Percentiles rank a stretch among this genome's conserved stretches.
Conservation (phyloP, 23 tunicate species). For the Diplosoma virens region DNA sequence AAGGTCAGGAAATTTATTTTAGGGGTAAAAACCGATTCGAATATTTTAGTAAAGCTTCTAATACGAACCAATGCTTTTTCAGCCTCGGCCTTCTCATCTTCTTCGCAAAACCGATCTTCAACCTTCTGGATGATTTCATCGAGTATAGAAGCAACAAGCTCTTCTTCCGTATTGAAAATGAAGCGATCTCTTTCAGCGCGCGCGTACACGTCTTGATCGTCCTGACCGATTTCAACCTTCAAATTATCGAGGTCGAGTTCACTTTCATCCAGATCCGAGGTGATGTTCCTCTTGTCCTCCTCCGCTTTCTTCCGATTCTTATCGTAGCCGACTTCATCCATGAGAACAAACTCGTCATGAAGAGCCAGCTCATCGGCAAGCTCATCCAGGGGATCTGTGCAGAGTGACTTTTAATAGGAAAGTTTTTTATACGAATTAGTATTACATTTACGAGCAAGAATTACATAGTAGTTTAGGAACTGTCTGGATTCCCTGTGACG, state of each 20-base stretch:
- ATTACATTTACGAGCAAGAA: no score
- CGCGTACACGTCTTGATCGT: conserved; percentile 1
- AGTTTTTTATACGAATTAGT: no score
- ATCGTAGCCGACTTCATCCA: conserved; percentile 46
- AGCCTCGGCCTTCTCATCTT: no score
- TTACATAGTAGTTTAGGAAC: no score
- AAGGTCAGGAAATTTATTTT: no score
- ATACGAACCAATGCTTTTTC: no score
- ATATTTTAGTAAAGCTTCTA: no score
- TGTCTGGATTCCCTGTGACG: no score
- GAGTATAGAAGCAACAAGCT: background rate
- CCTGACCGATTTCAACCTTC: conserved; percentile 42
- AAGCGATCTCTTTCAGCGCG: background rate
- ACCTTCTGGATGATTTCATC: background rate
- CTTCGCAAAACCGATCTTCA: no score
- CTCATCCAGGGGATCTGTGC: conserved; percentile 63
- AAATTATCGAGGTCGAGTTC: conserved; percentile 54
- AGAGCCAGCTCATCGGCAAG: conserved; percentile 62
- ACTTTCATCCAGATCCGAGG: conserved; percentile 18
- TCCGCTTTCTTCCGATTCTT: background rate
- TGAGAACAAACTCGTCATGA: conserved; percentile 56
- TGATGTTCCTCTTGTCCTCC: conserved; percentile 1
- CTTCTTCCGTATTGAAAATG: background rate
- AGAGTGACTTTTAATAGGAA: no score
- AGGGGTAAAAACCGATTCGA: no score